Base-by-base conservation (phyloP, 2,113 vertebrate species). In the Dendrocopos noguchii region DNA sequence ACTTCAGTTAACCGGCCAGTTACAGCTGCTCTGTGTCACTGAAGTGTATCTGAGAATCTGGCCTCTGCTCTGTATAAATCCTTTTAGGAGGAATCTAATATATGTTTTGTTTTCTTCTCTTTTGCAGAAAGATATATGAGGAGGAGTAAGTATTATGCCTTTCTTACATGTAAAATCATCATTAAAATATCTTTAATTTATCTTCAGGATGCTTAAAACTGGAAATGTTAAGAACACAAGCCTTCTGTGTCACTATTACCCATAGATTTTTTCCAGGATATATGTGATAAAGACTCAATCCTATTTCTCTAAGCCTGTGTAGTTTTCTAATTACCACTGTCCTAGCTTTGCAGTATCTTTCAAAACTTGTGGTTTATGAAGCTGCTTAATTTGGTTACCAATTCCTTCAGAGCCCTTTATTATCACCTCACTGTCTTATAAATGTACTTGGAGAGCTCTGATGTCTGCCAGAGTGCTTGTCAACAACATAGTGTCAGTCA, bases 101-200 rank as follows among this genome's bases (percentile, higher is more conserved):
- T 22, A 17, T 46, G 28, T 53, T 88, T 95, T 94, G 56, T 90
- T 94, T 95, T 94, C 64, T 64, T 97, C 55, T 95, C 84, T 94
- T 90, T 98, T 96, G 89, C 97, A 99, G 99, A 97, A 98, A 98
- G 97, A 98, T 99, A 96, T 99, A 99, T 52, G 98, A 98, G 81
- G 97, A 98, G 96, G 97, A 99, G 99, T 99, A 98, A 99, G 99
- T 99, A 98, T 56, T 82, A 84, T 80, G 47, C 34, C 59, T 90
- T 86, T 94, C 88, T 90, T 52, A 78, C 5, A n/a, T 33, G 9
- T 77, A 82, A 92, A 85, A 56, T 57, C 78, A 59, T 36, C 10
- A 81, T 84, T 59, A 39, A 83, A 94, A 22, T 33, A 34, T 9
- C 4, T 36, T 68, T 73, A 42, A 65, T 52, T 92, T 86, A 34